Base-by-base conservation (phyloP, 92 coral and sea anemone species). In the Paramuricea clavata region DNA sequence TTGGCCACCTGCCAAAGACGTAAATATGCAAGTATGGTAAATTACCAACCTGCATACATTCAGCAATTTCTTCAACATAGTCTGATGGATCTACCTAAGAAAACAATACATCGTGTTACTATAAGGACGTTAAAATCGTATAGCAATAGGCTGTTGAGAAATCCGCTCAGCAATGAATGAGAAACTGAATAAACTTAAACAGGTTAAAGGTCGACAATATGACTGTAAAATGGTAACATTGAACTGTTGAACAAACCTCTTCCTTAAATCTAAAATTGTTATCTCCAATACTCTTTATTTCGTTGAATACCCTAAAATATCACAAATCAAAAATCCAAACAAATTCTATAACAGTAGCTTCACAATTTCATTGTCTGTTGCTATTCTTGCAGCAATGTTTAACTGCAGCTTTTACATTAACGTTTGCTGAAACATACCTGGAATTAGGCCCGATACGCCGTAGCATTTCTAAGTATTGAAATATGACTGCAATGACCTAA, bases 231-330 rank as follows among this genome's bases (percentile, higher is more conserved):
- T 57, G 67, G 67, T 26, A 56, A 0, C 11, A 11, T 13, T 27
- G 25, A 13, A 52, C 30, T 19, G 16, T 16, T 13, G 0, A 25
- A 16, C 35, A 22, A 87, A 95, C 98, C 97, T 95, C 96, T 56
- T 93, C 98, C 43, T 88, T 95, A 65, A 95, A 95, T 80, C 97
- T 82, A 81, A 95, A 95, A 44, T 92, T 94, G 61, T 93, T 93
- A 12, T 91, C 59, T 89, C 91, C 98, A 35, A 93, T 95, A 17
- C 86, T 91, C 68, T 93, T 94, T 27, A 95, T 87, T 56, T 95
- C 98, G 65, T 89, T 69, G 78, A 91, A 95, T 81, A 95, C 93
- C 77, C 98, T 95, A 71, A 12, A 28, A 69, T 47, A 1, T 5
- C 15, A 47, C 16, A 47, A 47, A 49, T 10, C 43, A 69, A 76